Evolutionary conservation across 2,888 invertebrate species (phyloP).

Genomic region (Nudaria mundana): DNA sequence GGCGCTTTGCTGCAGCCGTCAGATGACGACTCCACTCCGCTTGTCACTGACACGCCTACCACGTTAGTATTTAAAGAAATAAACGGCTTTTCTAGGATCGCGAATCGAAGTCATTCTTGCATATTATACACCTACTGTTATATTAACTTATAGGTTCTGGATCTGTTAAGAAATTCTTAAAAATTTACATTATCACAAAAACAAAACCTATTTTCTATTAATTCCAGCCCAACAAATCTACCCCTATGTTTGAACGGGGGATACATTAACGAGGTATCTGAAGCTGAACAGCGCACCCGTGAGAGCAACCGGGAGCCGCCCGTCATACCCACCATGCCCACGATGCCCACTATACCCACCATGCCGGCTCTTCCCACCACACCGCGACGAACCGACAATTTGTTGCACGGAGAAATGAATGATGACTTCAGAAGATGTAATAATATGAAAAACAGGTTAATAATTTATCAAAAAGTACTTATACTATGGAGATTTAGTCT

Average conservation of each 20-base stretch:
- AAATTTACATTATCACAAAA: neutral
- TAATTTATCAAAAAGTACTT: no score
- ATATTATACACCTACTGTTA: no score
- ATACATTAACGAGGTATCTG: slow-evolving; percentile 90
- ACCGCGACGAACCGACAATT: slow-evolving; percentile 40
- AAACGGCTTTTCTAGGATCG: no score
- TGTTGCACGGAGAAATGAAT: slow-evolving; percentile 42
- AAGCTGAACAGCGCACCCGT: slow-evolving; percentile 70
- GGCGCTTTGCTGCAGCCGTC: slow-evolving; percentile 73
- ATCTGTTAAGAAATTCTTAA: no score
- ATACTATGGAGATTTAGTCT: no score
- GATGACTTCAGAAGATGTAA: slow-evolving; percentile 78
- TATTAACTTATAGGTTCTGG: no score
- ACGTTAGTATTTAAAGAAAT: no score
- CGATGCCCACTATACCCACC: slow-evolving; percentile 21
- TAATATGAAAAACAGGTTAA: slow-evolving; percentile 81
- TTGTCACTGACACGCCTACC: slow-evolving; percentile 85
- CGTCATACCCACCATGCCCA: slow-evolving; percentile 26
- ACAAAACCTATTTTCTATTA: neutral
- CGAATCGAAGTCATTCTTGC: no score
- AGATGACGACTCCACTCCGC: slow-evolving; percentile 87
- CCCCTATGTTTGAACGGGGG: slow-evolving; percentile 88
- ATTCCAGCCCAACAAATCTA: slow-evolving; percentile 83
- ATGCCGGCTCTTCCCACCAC: slow-evolving; percentile 32
- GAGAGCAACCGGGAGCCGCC: slow-evolving; percentile 58